These are phyloP conservation scores for Cuniculus paca DNA, from an alignment of 2,797 vertebrate species.

Conservation along the genomic window DNA sequence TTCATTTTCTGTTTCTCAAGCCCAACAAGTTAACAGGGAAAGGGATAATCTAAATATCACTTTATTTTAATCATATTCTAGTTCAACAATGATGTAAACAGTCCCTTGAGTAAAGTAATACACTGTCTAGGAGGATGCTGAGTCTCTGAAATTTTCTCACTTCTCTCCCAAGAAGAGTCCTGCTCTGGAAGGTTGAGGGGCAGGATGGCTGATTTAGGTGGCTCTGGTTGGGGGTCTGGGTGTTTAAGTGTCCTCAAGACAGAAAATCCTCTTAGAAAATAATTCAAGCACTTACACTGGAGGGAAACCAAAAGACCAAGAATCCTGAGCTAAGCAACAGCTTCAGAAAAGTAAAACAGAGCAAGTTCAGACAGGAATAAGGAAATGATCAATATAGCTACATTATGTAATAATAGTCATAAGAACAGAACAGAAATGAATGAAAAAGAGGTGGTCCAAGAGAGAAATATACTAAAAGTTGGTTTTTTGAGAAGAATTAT, in stretches of 20 bases:
- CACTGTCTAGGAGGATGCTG: background rate
- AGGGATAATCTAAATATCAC: background rate
- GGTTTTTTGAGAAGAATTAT: background rate
- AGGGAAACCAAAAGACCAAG: background rate
- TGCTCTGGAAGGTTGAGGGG: background rate
- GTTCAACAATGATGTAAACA: background rate
- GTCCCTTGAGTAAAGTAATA: background rate
- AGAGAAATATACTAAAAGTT: background rate
- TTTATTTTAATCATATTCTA: constrained; percentile 22
- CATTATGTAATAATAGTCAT: background rate
- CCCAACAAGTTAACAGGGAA: background rate
- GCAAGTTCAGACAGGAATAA: background rate
- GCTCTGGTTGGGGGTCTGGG: too few species aligned
- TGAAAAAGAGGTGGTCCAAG: background rate
- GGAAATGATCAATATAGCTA: background rate
- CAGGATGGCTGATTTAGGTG: background rate
- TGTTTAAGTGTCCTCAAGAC: background rate
- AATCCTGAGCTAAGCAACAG: background rate
- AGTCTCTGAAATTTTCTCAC: background rate
- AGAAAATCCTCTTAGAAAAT: constrained; percentile 13
- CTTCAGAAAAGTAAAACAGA: background rate
- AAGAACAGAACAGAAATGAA: background rate
- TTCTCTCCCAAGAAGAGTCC: background rate
- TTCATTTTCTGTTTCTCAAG: constrained; percentile 45
- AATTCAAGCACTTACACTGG: background rate